These are phyloP conservation scores for Pseudopipra pipra DNA, from an alignment of 2,113 vertebrate species.

Conservation along the genomic window DNA sequence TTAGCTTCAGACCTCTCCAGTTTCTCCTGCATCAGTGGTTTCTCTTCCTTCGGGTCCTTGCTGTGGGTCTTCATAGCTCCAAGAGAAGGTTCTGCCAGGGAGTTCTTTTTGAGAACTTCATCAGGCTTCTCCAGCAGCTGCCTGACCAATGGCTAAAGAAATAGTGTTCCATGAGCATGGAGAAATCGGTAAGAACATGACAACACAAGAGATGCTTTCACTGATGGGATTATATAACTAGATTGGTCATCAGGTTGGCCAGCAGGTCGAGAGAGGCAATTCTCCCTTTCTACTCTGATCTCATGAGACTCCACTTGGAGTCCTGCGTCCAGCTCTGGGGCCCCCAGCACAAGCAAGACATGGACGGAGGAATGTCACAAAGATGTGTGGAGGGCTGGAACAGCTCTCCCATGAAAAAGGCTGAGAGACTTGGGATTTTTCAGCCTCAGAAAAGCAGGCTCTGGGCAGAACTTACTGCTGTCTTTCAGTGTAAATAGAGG, in stretches of 20 bases:
- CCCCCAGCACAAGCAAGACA: background rate
- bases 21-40: slow-evolving; percentile 76
- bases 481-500: too few species aligned
- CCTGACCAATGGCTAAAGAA: slow-evolving; percentile 69
- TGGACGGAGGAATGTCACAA: background rate
- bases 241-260: background rate
- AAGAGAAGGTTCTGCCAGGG: slow-evolving; percentile 83
- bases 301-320: background rate
- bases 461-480: too few species aligned
- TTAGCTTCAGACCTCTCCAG: slow-evolving; percentile 74
- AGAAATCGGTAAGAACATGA: background rate
- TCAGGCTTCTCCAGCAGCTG: slow-evolving; percentile 85
- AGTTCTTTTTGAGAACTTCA: slow-evolving; percentile 80
- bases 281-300: background rate
- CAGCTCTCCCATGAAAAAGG: background rate
- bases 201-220: background rate
- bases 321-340: background rate
- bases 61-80: slow-evolving; percentile 78
- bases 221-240: background rate
- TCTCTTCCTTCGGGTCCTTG: slow-evolving; percentile 80
- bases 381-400: background rate
- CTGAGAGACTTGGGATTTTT: background rate
- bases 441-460: background rate
- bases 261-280: background rate
- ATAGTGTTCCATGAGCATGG: background rate